Conservation (phyloP, 2,113 vertebrate species). For the Crotalus viridis region DNA sequence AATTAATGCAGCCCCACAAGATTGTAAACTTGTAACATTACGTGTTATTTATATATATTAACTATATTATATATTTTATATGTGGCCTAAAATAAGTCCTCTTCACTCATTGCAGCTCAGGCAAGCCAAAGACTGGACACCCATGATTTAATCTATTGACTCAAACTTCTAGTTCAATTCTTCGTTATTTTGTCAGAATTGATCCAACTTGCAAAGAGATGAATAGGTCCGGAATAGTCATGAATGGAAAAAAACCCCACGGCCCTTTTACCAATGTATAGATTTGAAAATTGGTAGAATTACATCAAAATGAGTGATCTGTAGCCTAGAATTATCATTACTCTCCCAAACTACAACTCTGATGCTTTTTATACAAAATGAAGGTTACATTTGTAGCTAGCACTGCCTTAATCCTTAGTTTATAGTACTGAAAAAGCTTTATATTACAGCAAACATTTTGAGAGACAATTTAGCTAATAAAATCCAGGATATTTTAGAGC, state of each 20-base stretch:
- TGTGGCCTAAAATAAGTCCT: background rate
- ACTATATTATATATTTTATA: background rate
- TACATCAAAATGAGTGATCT: background rate
- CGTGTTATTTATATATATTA: background rate
- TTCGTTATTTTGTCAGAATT: background rate
- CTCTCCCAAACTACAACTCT: background rate
- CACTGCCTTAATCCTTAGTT: background rate
- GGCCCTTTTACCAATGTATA: background rate
- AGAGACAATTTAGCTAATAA: background rate
- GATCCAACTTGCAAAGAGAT: background rate
- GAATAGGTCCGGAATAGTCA: background rate
- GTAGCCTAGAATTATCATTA: background rate
- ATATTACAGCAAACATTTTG: background rate
- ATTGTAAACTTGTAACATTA: background rate
- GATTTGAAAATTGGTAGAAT: background rate
- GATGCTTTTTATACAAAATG: background rate
- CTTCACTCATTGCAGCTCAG: background rate
- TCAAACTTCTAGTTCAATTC: background rate
- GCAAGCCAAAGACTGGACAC: background rate
- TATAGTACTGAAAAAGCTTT: background rate
- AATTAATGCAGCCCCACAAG: background rate
- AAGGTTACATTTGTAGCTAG: background rate
- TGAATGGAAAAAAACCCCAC: background rate
- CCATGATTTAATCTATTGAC: background rate
- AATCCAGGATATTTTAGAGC: background rate